Conservation (phyloP, 1,140 invertebrate species). For the Theocolax elegans region DNA sequence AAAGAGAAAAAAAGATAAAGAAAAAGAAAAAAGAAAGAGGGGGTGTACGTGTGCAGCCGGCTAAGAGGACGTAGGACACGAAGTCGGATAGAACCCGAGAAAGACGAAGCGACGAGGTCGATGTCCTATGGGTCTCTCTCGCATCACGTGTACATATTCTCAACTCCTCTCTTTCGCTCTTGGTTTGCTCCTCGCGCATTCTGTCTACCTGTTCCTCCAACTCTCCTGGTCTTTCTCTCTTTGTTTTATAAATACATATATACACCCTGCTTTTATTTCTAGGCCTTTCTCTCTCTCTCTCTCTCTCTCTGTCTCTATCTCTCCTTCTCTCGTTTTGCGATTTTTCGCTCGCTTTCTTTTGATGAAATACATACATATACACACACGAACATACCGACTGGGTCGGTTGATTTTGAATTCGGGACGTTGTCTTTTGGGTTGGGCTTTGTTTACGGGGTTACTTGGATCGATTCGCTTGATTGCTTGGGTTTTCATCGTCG, state of each 20-base stretch:
- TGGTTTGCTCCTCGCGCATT: constrained; percentile 5
- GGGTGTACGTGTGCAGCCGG: background rate
- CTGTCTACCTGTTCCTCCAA: constrained; percentile 19
- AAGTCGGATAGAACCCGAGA: background rate
- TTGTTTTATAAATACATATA: background rate
- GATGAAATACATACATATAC: no score
- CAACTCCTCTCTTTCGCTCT: background rate
- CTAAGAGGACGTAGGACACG: constrained; percentile 17
- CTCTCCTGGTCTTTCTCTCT: background rate
- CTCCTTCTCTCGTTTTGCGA: no score
- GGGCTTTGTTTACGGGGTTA: no score
- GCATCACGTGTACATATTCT: constrained; percentile 15
- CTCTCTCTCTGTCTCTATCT: background rate
- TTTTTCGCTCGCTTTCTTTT: background rate
- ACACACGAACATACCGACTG: no score
- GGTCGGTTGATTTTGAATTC: no score
- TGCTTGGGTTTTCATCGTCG: no score
- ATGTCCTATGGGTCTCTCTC: constrained; percentile 6
- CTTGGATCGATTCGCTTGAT: no score
- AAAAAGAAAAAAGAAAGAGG: background rate
- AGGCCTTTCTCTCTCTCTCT: constrained; percentile 1
- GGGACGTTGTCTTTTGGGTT: no score
- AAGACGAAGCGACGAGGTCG: constrained; percentile 4
- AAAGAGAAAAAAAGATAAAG: no score
- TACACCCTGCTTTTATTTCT: background rate